These are phyloP conservation scores for Takifugu flavidus DNA, from an alignment of 2,113 vertebrate species.

Conservation along the genomic window DNA sequence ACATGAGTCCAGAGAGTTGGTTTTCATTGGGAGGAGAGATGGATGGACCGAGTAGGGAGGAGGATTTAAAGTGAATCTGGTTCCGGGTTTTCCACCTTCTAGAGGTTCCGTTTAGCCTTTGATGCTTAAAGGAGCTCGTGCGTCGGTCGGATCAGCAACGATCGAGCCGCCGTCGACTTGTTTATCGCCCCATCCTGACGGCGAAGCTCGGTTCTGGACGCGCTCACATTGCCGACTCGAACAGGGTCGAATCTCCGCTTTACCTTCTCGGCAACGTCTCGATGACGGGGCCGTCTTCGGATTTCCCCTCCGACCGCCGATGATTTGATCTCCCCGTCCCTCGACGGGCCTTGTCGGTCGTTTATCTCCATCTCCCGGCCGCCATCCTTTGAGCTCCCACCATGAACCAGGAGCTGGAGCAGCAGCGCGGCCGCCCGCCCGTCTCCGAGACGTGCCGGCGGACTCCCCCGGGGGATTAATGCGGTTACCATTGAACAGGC, in stretches of 20 bases:
- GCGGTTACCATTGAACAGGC: constrained; percentile 69
- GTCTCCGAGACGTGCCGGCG: constrained; percentile 57
- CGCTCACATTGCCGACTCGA: no score
- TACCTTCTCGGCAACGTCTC: no score
- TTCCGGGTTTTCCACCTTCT: neutral
- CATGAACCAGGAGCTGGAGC: constrained; percentile 50
- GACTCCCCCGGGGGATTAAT: constrained; percentile 70
- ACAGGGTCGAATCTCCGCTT: no score
- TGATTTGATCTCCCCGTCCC: no score
- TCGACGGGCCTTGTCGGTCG: constrained; percentile 36
- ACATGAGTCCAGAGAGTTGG: constrained; percentile 43
- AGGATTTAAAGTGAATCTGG: neutral
- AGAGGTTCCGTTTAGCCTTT: neutral
- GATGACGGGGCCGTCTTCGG: no score
- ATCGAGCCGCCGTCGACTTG: no score
- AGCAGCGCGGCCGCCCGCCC: constrained; percentile 53
- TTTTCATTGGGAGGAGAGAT: constrained; percentile 29
- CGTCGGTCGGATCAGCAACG: no score
- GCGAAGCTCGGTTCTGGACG: no score
- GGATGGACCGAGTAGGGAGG: constrained; percentile 12
- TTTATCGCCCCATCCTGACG: no score
- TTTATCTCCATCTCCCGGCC: constrained; percentile 34
- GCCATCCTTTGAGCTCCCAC: constrained; percentile 28
- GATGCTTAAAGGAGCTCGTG: no score
- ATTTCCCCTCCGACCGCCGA: no score